Base-by-base conservation (phyloP, 2,888 invertebrate genomes). In the Cosmia pyralina region DNA sequence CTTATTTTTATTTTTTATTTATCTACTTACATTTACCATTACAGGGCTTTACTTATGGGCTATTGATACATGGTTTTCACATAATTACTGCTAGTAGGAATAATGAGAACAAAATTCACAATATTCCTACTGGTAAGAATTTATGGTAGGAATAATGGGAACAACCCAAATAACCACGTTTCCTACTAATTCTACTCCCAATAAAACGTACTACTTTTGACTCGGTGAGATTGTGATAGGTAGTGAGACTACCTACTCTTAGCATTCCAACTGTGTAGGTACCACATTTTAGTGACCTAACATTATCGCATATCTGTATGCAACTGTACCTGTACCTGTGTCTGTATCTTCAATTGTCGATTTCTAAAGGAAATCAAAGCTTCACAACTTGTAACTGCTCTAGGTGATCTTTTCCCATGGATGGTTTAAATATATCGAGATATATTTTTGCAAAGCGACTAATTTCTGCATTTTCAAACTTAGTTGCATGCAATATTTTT, bases 401-500 rank as follows among this genome's bases (percentile, higher is more conserved):
- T 48, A 75, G 11, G 15, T 22, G n/a, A 34, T n/a, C 5, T 41
- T 59, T 58, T 15, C n/a, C 57, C 17, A n/a, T 34, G 19, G 41
- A 50, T 17, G 38, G 38, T 41, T 28, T n/a, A 5, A 22, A 68
- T 69, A 68, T 19, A 15, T 10, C 11, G 28, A 15, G n/a, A 48
- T 22, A 10, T 34, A 46, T 59, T 80, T 52, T 46, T 70, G 22
- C n/a, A 60, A 44, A 70, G 11, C 2, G 11, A 52, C 44, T 28
- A 38, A 53, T 68, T 41, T 41, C 17, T 11, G 79, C 74, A 48
- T 57, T 70, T 69, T 55, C 22, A 11, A 52, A 58, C 34, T 57
- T 72, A 76, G 44, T 69, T 58, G 85, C 85, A 85, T 85, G 85
- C 62, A 55, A 69, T 59, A 69, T 69, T 65, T 66, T 64, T 44